Evolutionary conservation across 2,797 vertebrate genomes (phyloP), one percentile per base, ranked within the genome.

Genomic region (Buceros bicornis): DNA sequence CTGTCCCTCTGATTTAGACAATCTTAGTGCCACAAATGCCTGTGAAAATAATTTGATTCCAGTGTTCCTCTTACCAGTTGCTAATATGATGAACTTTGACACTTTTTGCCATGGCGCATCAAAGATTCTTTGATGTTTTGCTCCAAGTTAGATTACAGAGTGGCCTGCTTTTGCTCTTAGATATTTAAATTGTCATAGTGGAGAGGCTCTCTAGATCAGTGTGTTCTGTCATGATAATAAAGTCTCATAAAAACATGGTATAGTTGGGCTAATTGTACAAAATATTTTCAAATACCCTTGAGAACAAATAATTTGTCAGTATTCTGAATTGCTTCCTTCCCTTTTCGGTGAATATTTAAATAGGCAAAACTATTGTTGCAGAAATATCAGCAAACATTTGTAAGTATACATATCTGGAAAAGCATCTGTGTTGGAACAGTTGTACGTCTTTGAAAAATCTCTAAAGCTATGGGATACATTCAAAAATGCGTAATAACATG

Each of bases 21-120:
- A 33, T 48, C 20, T 70, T 79, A 86, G 29, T 81, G 42, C 42
- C 31, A 60, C 58, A 86, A 92, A 66, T 58, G 42, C 61, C 87
- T 88, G 50, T 53, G 80, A 54, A 96, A 94, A 91, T 78, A 74
- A 78, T 83, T 89, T 56, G 13, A 91, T 86, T 92, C 35, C 69
- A 89, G 24, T 42, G 47, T 87, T 96, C 37, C 22, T 83, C 43
- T 74, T 91, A 33, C 29, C 43, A 81, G 11, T 77, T 48, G 56
- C 35, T 78, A 45, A 14, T 40, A 42, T 51, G 45, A 72, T 50
- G 60, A 50, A 58, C 33, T 94, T 91, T 16, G 54, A 45, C 17
- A 10, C 21, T 67, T 91, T 93, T 82, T 92, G 33, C 37, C 40
- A 8, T 82, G 16, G 6, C 31, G 40, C 60, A 1, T 71, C 22